These are phyloP conservation scores for Staurois parvus DNA, from an alignment of 2,797 vertebrate genomes.

Conservation along the genomic window DNA sequence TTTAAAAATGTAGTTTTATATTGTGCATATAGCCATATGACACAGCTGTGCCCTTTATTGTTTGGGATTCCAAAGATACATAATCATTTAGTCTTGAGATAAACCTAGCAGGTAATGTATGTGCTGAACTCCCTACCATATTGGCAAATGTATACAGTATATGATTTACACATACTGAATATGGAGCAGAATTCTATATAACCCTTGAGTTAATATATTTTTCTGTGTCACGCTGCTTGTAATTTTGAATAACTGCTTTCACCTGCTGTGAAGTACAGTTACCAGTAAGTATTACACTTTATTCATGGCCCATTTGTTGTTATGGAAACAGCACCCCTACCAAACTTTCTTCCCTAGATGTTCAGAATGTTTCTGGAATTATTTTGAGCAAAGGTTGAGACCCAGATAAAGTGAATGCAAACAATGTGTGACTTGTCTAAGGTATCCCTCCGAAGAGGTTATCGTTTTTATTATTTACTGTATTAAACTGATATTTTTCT, in stretches of 20 bases:
- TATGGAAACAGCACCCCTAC: conserved; percentile 79
- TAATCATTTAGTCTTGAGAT: conserved; percentile 48
- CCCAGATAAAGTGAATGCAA: conserved; percentile 65
- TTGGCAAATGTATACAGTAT: conserved; percentile 66
- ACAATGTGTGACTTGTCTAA: conserved; percentile 61
- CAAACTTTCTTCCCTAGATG: conserved; percentile 73
- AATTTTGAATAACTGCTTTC: conserved; percentile 78
- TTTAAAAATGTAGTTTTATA: not conserved
- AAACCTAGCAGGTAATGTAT: conserved; percentile 47
- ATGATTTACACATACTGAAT: conserved; percentile 73
- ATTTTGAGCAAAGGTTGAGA: conserved; percentile 64
- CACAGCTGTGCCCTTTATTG: conserved; percentile 46
- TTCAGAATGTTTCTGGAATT: conserved; percentile 72
- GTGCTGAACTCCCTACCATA: conserved; percentile 43
- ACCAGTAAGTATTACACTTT: conserved; percentile 73
- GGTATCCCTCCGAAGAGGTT: conserved; percentile 49
- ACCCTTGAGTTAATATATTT: conserved; percentile 73
- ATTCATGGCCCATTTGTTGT: conserved; percentile 79
- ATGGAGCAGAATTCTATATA: conserved; percentile 69
- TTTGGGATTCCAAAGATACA: conserved; percentile 1
- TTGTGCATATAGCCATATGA: conserved; percentile 29
- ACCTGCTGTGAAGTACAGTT: conserved; percentile 73
- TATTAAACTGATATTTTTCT: conserved; percentile 52
- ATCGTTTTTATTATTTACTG: conserved; percentile 31
- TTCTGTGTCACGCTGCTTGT: conserved; percentile 69